Evolutionary conservation across 2,113 vertebrate species (phyloP).

Genomic region (Brachyistius frenatus): DNA sequence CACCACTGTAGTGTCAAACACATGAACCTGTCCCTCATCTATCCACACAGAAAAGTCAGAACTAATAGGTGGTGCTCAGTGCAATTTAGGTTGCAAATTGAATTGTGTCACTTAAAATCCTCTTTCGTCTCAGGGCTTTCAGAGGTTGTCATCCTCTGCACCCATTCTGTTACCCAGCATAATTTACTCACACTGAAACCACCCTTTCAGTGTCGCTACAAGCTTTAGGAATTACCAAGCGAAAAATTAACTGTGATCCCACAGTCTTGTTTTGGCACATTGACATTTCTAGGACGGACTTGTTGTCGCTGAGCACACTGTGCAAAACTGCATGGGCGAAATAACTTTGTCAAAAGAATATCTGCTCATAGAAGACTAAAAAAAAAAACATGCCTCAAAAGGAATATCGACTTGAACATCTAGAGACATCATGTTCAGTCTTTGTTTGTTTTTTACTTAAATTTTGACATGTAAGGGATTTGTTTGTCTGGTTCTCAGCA

Average conservation of each 20-base stretch:
- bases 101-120: conserved; percentile 52
- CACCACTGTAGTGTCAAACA: conserved; percentile 23
- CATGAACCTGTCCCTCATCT: conserved; percentile 20
- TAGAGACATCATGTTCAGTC: conserved; percentile 33
- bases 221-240: conserved; percentile 56
- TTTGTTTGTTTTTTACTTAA: conserved; percentile 18
- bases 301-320: conserved; percentile 52
- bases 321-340: conserved; percentile 6
- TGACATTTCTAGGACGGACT: conserved; percentile 68
- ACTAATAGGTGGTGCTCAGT: conserved; percentile 16
- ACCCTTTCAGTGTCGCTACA: conserved; percentile 39
- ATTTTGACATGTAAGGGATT: conserved; percentile 41
- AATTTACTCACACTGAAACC: conserved; percentile 55
- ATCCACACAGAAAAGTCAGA: conserved; percentile 3
- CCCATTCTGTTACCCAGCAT: conserved; percentile 38
- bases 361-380: background rate
- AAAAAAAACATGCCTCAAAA: conserved; percentile 20
- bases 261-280: conserved; percentile 38
- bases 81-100: conserved; percentile 47
- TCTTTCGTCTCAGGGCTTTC: conserved; percentile 31
- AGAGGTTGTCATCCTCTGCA: conserved; percentile 34
- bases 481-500: conserved; percentile 32
- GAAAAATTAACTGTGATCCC: conserved; percentile 50
- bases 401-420: conserved; percentile 26
- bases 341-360: conserved; percentile 33